Percentiles rank a stretch among this genome's conserved stretches.
These are phyloP conservation scores for Asobara japonica DNA, from an alignment of 1,140 invertebrate species.

Conservation along the genomic window DNA sequence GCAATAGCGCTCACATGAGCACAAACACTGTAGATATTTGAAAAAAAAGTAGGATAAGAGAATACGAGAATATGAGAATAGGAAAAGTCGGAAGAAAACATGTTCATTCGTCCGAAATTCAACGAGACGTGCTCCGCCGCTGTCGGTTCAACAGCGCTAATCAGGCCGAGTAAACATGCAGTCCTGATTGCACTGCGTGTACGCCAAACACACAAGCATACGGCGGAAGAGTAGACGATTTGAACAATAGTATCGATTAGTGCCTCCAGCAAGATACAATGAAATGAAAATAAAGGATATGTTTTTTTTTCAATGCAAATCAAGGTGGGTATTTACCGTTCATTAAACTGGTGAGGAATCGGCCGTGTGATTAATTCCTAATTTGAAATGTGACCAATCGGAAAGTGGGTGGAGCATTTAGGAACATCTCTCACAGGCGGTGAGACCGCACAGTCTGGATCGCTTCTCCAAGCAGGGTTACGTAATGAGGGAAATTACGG, in stretches of 20 bases:
- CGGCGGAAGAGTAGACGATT: background rate
- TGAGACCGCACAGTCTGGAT: too few relatives aligned
- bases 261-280: background rate
- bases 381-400: background rate
- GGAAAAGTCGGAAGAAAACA: slow-evolving; percentile 16
- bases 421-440: too few relatives aligned
- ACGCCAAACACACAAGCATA: slow-evolving; percentile 40
- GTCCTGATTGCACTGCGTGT: slow-evolving; percentile 52
- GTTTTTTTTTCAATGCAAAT: background rate
- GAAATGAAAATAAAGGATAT: background rate
- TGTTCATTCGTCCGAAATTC: slow-evolving; percentile 6
- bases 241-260: slow-evolving; percentile 46
- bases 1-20: background rate
- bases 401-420: too few relatives aligned
- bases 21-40: background rate
- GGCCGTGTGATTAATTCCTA: background rate
- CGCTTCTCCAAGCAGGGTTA: too few relatives aligned
- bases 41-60: background rate
- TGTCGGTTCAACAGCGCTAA: slow-evolving; percentile 51
- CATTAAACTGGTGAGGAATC: too few relatives aligned
- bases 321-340: background rate
- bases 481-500: too few relatives aligned
- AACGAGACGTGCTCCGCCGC: slow-evolving; percentile 29
- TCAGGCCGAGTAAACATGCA: slow-evolving; percentile 56
- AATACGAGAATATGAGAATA: background rate